Evolutionary conservation across 2,888 invertebrate genomes (phyloP).

Genomic region (Operophtera brumata): DNA sequence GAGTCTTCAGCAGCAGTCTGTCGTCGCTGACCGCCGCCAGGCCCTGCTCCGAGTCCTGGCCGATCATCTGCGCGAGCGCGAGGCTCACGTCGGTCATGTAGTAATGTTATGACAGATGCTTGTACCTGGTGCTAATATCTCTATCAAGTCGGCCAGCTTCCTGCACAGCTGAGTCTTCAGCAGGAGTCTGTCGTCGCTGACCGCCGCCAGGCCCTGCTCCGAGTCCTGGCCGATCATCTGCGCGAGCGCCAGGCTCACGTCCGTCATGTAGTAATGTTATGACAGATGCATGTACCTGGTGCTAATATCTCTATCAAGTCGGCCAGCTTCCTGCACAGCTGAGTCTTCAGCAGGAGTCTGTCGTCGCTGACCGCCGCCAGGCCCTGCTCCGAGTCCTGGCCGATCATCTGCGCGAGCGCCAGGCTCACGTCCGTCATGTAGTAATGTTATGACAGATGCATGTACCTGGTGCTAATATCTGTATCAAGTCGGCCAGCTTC

Average conservation of each 20-base stretch:
- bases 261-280: constrained; percentile 88
- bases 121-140: constrained; percentile 80
- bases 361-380: constrained; percentile 81
- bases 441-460: constrained; percentile 86
- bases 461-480: constrained; percentile 80
- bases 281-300: constrained; percentile 82
- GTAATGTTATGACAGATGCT: constrained; percentile 86
- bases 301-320: constrained; percentile 82
- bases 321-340: constrained; percentile 82
- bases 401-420: constrained; percentile 86
- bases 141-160: constrained; percentile 82
- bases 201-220: constrained; percentile 73
- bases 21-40: constrained; percentile 81
- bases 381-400: constrained; percentile 77
- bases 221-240: constrained; percentile 85
- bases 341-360: constrained; percentile 82
- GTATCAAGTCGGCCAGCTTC: constrained; percentile 82
- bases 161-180: constrained; percentile 84
- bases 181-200: constrained; percentile 82
- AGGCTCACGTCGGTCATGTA: constrained; percentile 88
- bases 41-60: constrained; percentile 77
- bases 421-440: constrained; percentile 88
- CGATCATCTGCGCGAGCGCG: constrained; percentile 86
- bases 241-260: constrained; percentile 85
- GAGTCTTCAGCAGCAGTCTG: constrained; percentile 82